Conservation (phyloP, 2,113 vertebrate genomes). For the Paramormyrops kingsleyae region DNA sequence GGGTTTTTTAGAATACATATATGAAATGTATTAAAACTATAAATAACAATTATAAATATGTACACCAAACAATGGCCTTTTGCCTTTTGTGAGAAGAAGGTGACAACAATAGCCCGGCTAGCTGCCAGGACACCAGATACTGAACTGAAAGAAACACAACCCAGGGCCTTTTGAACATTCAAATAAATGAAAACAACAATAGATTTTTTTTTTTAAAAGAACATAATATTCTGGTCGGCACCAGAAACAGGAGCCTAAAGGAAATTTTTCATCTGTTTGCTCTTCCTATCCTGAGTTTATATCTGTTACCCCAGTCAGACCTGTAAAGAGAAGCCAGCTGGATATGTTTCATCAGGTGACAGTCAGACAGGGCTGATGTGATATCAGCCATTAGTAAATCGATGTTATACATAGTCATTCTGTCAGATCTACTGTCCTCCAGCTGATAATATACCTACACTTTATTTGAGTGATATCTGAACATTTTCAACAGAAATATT, state of each 20-base stretch:
- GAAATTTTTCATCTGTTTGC: background rate
- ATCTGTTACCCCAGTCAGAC: background rate
- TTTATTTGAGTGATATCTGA: slow-evolving; percentile 47
- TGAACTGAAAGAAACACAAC: background rate
- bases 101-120: slow-evolving; percentile 88
- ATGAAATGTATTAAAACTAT: background rate
- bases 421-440: background rate
- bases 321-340: background rate
- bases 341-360: background rate
- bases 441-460: background rate
- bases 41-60: background rate
- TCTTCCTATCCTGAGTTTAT: background rate
- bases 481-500: background rate
- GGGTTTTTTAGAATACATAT: background rate
- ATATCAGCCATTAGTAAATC: background rate
- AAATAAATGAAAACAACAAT: background rate
- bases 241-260: background rate
- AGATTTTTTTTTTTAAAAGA: background rate
- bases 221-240: background rate
- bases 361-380: background rate
- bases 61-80: background rate
- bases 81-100: slow-evolving; percentile 66
- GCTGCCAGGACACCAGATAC: slow-evolving; percentile 52
- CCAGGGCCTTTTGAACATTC: background rate
- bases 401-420: background rate